Conservation (phyloP, 1,140 invertebrate species). For the Metopolophium dirhodum region DNA sequence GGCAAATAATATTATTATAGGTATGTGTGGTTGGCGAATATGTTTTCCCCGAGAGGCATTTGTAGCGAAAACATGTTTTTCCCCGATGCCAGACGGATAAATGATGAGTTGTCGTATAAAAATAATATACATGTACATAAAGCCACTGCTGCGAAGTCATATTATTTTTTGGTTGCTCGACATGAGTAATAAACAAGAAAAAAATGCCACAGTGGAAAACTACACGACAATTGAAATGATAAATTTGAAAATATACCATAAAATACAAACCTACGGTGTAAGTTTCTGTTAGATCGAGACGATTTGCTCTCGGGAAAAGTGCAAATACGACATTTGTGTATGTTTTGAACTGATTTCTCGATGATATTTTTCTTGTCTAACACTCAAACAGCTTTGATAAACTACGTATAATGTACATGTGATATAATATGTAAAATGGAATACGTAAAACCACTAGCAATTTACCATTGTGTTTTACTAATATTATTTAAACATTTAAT, state of each 20-base stretch:
- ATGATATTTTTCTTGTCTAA: neutral
- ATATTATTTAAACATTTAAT: neutral
- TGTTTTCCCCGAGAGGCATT: neutral
- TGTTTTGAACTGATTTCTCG: neutral
- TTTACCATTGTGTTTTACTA: neutral
- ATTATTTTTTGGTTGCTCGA: constrained; percentile 12
- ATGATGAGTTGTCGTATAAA: constrained; percentile 39
- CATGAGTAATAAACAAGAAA: constrained; percentile 5
- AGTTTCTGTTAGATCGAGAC: neutral
- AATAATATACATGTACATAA: neutral
- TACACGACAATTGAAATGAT: constrained; percentile 21
- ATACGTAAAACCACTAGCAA: neutral
- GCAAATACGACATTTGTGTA: neutral
- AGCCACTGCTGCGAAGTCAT: neutral
- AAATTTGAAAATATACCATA: constrained; percentile 3
- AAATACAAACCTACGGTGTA: neutral
- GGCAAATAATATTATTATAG: no score
- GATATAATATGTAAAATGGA: neutral
- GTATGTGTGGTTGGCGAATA: neutral
- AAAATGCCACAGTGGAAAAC: neutral
- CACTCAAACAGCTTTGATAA: neutral
- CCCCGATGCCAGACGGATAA: neutral
- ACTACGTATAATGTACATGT: neutral
- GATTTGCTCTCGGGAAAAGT: neutral
- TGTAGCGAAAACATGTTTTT: neutral